Evolutionary conservation across 2,113 vertebrate species (phyloP), one percentile per base, ranked within the genome.

Genomic region (Odocoileus hemionus): DNA sequence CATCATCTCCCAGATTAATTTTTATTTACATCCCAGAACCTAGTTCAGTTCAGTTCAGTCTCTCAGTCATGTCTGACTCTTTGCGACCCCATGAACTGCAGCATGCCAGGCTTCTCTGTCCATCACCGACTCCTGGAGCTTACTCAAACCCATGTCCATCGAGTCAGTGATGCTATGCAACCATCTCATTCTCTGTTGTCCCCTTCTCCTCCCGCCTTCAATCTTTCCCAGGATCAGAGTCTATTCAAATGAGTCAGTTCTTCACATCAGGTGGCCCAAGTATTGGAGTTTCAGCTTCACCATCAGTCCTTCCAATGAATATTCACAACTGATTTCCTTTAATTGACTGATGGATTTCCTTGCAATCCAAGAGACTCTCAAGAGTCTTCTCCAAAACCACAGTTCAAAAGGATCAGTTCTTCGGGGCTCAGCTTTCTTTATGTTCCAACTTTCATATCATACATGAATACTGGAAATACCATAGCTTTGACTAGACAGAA

Each of bases 61-160:
- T 0, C 64, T 67, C 33, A n/a, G 4, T n/a, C 1, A 0, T 67
- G 33, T 67, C 61, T 67, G 61, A 67, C 33, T n/a, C 16, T 67
- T 67, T n/a, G 61, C 8, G 3, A 8, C 33, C 17, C 4, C 1
- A n/a, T n/a, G 33, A 1, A n/a, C 61, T 67, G 61, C 33, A 67
- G 61, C 33, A 67, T 2, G 17, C 7, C 33, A 67, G 33, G 7
- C 33, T n/a, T n/a, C 33, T 7, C 61, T n/a, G 33, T 67, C 33
- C 33, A n/a, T 67, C 33, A n/a, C 33, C 3, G 8, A 10, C 33
- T 67, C 61, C 61, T 4, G 0, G 17, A 19, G 33, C 8, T 67
- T 19, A n/a, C 61, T 67, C 33, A 67, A 19, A 67, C 61, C n/a
- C 33, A n/a, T 67, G 16, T 19, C 33, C 61, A 67, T n/a, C 9